Evolutionary conservation across 1,140 invertebrate genomes (phyloP).

Genomic region (Bombus breviceps): DNA sequence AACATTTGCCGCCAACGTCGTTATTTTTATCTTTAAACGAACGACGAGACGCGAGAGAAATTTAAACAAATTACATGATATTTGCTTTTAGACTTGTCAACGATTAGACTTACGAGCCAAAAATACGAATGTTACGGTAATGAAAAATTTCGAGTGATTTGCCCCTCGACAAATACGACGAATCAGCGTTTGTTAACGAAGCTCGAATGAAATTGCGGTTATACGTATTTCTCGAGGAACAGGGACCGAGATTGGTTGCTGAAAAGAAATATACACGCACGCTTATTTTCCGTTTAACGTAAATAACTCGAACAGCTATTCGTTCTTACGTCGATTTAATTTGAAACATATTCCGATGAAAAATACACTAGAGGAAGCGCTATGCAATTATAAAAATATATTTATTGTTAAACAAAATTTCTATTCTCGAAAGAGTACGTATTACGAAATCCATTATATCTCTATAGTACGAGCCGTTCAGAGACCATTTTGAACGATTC

Average conservation of each 20-base stretch:
- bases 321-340: neutral
- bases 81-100: neutral
- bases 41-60: neutral
- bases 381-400: neutral
- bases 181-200: constrained; percentile 34
- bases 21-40: neutral
- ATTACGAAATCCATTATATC: too few relatives aligned
- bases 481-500: too few relatives aligned
- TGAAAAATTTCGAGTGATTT: constrained; percentile 23
- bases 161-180: constrained; percentile 2
- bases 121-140: neutral
- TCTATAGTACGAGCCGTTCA: too few relatives aligned
- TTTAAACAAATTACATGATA: neutral
- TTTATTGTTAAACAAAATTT: neutral
- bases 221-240: neutral
- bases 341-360: neutral
- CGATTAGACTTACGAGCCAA: neutral
- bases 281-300: neutral
- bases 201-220: neutral
- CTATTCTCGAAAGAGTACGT: too few relatives aligned
- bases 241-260: accelerated
- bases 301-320: neutral
- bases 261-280: neutral
- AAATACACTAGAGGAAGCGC: neutral
- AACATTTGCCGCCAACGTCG: too few relatives aligned